Base-by-base conservation (phyloP, 37 sponge, comb jelly and placozoan genomes). In the Chondrosia reniformis region DNA sequence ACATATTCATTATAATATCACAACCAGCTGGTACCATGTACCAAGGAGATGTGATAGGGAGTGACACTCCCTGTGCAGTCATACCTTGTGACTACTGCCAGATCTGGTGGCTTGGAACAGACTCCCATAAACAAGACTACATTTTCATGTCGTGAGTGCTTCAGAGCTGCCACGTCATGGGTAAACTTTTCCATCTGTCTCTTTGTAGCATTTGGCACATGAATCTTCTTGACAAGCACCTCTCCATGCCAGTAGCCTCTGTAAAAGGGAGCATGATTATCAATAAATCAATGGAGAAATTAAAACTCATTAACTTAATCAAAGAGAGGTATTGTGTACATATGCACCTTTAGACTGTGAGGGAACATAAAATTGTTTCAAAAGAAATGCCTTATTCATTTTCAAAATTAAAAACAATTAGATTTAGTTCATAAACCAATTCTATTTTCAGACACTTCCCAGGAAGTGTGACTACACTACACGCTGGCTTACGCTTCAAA, bases 81-180 rank as follows among this genome's bases (percentile, higher is more conserved):
- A 41, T 74, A 95, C 96, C 89, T 91, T 12, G 97, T 96, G 52
- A 96, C 76, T 30, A 96, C 93, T 55, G 93, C 93, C 44, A 96
- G 69, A 67, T 96, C 81, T 17, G 97, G 97, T 0, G 88, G 86
- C 4, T 73, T 84, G 30, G 89, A 76, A 42, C 93, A 89, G 0
- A 86, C 90, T 24, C 97, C 97, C 97, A 96, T 96, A 78, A 96
- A 96, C 56, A 96, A 76, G n/a, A 91, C 90, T 0, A 96, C 76
- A 74, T 96, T 96, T 55, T 96, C 93, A 44, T 96, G 97, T 9
- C 97, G 81, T 3, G 79, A 88, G 67, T 89, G 86, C 72, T 88
- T 84, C 79, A 96, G 54, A 39, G 89, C 75, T 22, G 88, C 46
- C 44, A 90, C 97, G 67, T 96, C 94, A 56, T 84, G 76, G 64